Evolutionary conservation across 2,797 vertebrate genomes (phyloP).

Genomic region (Perodicticus potto): DNA sequence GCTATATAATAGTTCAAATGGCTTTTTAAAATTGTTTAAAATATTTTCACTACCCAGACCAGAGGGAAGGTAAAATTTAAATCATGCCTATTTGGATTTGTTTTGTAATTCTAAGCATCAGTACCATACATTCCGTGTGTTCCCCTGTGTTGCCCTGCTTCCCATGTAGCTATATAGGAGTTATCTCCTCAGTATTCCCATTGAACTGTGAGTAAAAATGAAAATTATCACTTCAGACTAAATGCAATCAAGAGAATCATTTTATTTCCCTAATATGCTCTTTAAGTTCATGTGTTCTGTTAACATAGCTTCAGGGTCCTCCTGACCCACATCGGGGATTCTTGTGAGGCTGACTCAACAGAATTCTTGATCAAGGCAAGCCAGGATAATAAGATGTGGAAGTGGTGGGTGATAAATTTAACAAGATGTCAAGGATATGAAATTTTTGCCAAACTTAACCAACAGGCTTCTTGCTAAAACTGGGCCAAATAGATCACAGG

Average conservation of each 20-base stretch:
- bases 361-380: not conserved
- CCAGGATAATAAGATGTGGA: not conserved
- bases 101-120: conserved; percentile 10
- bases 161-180: not conserved
- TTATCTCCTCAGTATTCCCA: not conserved
- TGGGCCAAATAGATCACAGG: not conserved
- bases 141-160: not conserved
- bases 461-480: not conserved
- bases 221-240: not conserved
- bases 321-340: not conserved
- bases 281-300: not conserved
- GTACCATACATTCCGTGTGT: not conserved
- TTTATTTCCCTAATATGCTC: not conserved
- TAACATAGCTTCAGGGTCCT: not conserved
- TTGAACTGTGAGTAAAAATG: conserved; percentile 35
- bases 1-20: not conserved
- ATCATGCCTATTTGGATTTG: conserved; percentile 12
- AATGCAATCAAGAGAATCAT: conserved; percentile 1
- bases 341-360: not conserved
- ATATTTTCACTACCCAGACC: conserved; percentile 22
- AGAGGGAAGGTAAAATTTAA: conserved; percentile 50
- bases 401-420: not conserved
- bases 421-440: not conserved
- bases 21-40: conserved; percentile 45
- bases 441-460: not conserved